A percentile compares a stretch with the other conserved stretches of the same genome.
Conservation (phyloP, 2,888 invertebrate genomes). For the Erebia palarica region DNA sequence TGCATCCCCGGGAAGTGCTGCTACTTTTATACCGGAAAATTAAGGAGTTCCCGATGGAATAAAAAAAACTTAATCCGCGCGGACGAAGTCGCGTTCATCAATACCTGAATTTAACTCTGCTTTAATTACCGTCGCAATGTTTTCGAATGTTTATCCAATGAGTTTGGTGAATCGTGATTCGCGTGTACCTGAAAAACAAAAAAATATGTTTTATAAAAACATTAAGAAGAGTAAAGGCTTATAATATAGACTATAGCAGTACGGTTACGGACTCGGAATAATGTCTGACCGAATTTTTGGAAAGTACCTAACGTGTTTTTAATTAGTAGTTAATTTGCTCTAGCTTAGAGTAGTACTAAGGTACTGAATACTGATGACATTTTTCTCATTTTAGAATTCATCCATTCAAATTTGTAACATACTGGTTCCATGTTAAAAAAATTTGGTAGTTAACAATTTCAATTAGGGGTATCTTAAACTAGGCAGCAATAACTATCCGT, state of each 20-base stretch:
- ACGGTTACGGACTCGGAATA: too few relatives aligned
- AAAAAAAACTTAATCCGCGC: too few relatives aligned
- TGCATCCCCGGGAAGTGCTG: too few relatives aligned
- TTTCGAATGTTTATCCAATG: slow-evolving; percentile 43
- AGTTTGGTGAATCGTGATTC: slow-evolving; percentile 51
- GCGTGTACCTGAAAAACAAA: slow-evolving; percentile 67
- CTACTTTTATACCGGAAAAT: too few relatives aligned
- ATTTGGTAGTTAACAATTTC: not conserved
- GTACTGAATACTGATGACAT: not conserved
- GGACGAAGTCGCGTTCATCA: too few relatives aligned
- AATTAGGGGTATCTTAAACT: slow-evolving; percentile 38
- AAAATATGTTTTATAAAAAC: too few relatives aligned
- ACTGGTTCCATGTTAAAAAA: too few relatives aligned
- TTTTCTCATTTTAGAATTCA: not conserved
- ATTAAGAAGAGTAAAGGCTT: not conserved
- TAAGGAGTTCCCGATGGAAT: not conserved
- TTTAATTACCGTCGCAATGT: not conserved
- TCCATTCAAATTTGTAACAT: not conserved
- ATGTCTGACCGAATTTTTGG: not conserved
- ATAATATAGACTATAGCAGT: too few relatives aligned
- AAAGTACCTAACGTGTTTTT: not conserved
- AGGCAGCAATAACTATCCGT: slow-evolving; percentile 45
- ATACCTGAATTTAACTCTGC: slow-evolving; percentile 12
- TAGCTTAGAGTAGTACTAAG: too few relatives aligned
- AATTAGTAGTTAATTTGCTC: not conserved